phyloP scores from a whole-genome alignment of 2,888 invertebrate species.

The Pterostichus madidus region DNA sequence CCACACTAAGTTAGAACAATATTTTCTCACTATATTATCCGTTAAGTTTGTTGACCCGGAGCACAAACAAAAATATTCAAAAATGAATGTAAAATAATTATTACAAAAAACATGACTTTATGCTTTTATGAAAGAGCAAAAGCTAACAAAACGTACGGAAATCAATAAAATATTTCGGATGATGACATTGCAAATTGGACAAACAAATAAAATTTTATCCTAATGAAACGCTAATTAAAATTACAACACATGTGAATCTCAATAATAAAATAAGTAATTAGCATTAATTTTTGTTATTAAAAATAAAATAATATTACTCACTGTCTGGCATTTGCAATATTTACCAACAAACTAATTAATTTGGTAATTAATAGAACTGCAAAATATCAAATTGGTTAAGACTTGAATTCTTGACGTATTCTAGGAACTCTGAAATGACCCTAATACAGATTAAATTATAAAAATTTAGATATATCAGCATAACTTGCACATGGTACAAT shows the following conservation, averaged over 20 bases:
- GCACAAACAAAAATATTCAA: conserved; percentile 14
- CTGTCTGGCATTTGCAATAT: neutral
- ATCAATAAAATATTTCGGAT: neutral
- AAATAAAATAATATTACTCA: neutral
- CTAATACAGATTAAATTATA: conserved; percentile 41
- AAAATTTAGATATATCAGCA: conserved; percentile 16
- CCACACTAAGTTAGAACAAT: conserved; percentile 17
- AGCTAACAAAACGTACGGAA: neutral
- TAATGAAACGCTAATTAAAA: too few relatives aligned
- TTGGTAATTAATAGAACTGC: neutral
- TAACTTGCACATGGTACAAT: neutral
- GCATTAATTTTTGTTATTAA: too few relatives aligned
- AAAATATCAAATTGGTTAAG: neutral
- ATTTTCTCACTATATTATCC: neutral
- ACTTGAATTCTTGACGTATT: neutral
- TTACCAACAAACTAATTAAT: conserved; percentile 36
- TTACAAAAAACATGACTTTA: neutral
- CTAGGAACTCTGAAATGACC: conserved; percentile 26
- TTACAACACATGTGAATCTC: too few relatives aligned
- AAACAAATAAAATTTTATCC: too few relatives aligned
- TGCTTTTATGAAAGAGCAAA: conserved; percentile 1
- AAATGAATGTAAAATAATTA: conserved; percentile 12
- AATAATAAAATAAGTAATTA: too few relatives aligned
- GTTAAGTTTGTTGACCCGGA: conserved; percentile 1
- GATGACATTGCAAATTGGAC: too few relatives aligned